These are phyloP conservation scores for Erebia epiphron DNA, from an alignment of 2,888 invertebrate genomes.

Conservation along the genomic window DNA sequence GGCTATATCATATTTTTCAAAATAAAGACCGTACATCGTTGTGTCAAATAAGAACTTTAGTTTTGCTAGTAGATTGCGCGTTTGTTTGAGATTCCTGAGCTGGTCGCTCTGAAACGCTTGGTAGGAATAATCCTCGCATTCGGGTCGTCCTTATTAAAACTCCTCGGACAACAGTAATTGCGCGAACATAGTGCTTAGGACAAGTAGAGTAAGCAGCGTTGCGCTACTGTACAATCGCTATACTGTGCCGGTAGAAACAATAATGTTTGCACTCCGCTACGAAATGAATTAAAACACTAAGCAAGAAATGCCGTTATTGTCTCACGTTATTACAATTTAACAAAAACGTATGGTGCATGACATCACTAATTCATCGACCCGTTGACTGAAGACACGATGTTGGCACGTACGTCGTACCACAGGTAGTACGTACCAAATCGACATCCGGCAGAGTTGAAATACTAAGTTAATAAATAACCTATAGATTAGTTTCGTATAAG, in stretches of 20 bases:
- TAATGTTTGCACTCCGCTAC: slow-evolving; percentile 21
- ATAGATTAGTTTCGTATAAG: too few relatives aligned
- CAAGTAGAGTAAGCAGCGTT: neutral
- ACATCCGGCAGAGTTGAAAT: slow-evolving; percentile 26
- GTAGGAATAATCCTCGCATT: too few relatives aligned
- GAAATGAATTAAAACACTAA: slow-evolving; percentile 21
- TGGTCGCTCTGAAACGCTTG: too few relatives aligned
- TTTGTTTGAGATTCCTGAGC: too few relatives aligned
- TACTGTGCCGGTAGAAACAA: slow-evolving; percentile 7
- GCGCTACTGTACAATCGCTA: neutral
- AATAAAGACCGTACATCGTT: too few relatives aligned
- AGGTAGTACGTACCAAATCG: neutral
- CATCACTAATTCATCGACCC: slow-evolving; percentile 32
- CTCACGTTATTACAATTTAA: slow-evolving; percentile 38
- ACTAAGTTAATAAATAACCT: neutral
- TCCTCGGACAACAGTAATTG: too few relatives aligned
- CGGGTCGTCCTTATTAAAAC: too few relatives aligned
- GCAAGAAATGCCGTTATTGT: slow-evolving; percentile 31
- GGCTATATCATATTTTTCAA: too few relatives aligned
- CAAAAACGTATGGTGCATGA: slow-evolving; percentile 36
- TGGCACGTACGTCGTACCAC: neutral
- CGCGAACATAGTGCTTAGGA: too few relatives aligned
- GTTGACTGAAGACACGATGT: slow-evolving; percentile 5
- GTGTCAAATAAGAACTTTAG: too few relatives aligned
- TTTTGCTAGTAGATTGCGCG: too few relatives aligned